Base-by-base conservation (phyloP, 2,888 invertebrate species). In the Pristionchus exspectatus region DNA sequence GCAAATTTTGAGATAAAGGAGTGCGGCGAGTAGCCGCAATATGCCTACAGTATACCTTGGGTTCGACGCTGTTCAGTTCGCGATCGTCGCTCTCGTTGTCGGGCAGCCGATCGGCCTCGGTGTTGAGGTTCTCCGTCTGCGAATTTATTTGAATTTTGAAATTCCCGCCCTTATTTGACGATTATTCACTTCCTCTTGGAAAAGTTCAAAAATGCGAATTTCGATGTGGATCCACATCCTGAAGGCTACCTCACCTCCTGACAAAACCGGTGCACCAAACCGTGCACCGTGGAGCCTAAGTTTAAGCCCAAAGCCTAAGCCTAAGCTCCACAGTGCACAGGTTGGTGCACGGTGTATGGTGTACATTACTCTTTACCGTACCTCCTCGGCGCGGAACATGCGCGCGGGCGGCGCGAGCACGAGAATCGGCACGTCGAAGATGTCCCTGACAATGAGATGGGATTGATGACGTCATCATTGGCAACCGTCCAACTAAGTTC, bases 71-170 rank as follows among this genome's bases (percentile, higher is more conserved):
- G 44, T 50, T 69, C 56, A 87, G 66, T 54, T 72, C 50, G 63
- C 44, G 44, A 56, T 54, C 54, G 69, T 69, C 59, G 44, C 30
- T 69, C 56, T 87, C 59, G 66, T 87, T 87, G 30, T 87, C 72
- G 44, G 69, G 50, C 69, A 59, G 18, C 69, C 87, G 50, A 59
- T 69, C 87, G 44, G 66, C 87, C 50, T 87, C 85, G 85, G 85
- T 85, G 85, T 85, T 85, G 85, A 85, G 85, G 59, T 85, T 85
- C 24, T 85, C 85, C 59, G 81, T 81, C 81, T 85, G 56, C n/a
- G 24, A 77, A 33, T 18, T 24, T 21, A 50, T 50, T 44, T 33
- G 38, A 69, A 69, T n/a, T n/a, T 69, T 69, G 69, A 24, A 27
- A 24, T 69, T 69, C 27, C n/a, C 69, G 69, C 69, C 69, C 9